Evolutionary conservation across 2,113 vertebrate species (phyloP).

Genomic region (Trogon melanurus): DNA sequence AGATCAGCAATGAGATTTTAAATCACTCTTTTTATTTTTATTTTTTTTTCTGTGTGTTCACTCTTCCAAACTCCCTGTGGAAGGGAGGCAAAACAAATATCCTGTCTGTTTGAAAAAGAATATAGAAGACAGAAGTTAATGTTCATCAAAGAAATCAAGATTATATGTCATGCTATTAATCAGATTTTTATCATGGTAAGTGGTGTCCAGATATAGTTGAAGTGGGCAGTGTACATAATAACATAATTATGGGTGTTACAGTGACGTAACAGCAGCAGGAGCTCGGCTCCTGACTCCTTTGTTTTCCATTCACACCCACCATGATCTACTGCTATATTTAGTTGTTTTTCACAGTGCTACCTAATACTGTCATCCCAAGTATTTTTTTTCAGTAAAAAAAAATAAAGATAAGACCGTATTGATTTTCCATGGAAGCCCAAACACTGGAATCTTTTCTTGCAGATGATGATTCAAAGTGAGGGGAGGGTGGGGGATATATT

Average conservation of each 20-base stretch:
- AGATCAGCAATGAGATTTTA: not conserved
- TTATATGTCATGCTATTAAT: conserved; percentile 69
- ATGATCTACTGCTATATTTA: conserved; percentile 79
- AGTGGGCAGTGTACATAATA: conserved; percentile 71
- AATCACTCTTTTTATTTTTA: not conserved
- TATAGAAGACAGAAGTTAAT: conserved; percentile 44
- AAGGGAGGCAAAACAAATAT: conserved; percentile 42
- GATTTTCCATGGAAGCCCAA: conserved; percentile 61
- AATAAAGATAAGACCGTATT: conserved; percentile 64
- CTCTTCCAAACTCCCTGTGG: not conserved
- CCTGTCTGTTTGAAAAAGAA: conserved; percentile 49
- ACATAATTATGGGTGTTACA: conserved; percentile 74
- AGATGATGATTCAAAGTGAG: conserved; percentile 10
- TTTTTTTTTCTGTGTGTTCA: not conserved
- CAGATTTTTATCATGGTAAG: conserved; percentile 71
- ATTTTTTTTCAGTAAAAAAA: conserved; percentile 52
- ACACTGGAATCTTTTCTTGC: conserved; percentile 51
- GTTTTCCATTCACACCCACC: conserved; percentile 81
- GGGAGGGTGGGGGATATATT: not conserved
- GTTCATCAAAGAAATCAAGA: conserved; percentile 67
- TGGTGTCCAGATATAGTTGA: conserved; percentile 64
- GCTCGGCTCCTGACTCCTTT: conserved; percentile 74
- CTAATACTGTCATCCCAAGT: conserved; percentile 66
- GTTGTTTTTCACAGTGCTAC: conserved; percentile 77
- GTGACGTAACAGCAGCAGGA: conserved; percentile 75